A percentile compares a stretch with the other conserved stretches of the same genome.
phyloP scores from a whole-genome alignment of 2,797 vertebrate species.

The Lerista edwardsae region DNA sequence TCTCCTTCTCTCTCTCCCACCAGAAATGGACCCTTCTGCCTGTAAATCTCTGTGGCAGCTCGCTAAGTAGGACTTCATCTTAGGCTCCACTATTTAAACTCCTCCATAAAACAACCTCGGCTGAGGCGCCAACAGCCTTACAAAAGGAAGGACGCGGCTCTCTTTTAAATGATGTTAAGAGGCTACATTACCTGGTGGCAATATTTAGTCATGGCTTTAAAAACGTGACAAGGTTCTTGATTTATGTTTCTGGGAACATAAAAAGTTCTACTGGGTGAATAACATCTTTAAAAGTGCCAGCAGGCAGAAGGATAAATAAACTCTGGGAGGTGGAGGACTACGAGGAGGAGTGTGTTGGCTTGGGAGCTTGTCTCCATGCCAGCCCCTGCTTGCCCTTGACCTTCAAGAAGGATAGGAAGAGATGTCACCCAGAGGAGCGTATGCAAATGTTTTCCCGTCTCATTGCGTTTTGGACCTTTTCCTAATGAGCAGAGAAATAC shows the following conservation, averaged over 20 bases:
- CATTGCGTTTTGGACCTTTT: slow-evolving; percentile 52
- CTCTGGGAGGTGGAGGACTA: not conserved
- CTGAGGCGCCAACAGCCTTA: not conserved
- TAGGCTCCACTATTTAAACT: slow-evolving; percentile 15
- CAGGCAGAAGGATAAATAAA: slow-evolving; percentile 34
- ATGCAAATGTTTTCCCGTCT: slow-evolving; percentile 18
- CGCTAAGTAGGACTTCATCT: slow-evolving; percentile 8
- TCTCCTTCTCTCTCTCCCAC: not conserved
- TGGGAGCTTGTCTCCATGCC: not conserved
- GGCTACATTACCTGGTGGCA: slow-evolving; percentile 22
- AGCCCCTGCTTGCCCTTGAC: slow-evolving; percentile 40
- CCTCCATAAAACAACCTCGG: not conserved
- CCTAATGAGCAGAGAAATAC: slow-evolving; percentile 51
- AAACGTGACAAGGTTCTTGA: slow-evolving; percentile 17
- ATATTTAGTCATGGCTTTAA: slow-evolving; percentile 22
- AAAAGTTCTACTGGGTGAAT: slow-evolving; percentile 31
- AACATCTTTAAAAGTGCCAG: slow-evolving; percentile 25
- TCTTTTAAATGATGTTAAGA: not conserved
- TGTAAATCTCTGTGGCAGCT: slow-evolving; percentile 12
- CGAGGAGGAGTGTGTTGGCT: not conserved
- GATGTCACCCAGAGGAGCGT: slow-evolving; percentile 47
- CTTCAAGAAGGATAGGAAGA: slow-evolving; percentile 47
- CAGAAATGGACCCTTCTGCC: not conserved
- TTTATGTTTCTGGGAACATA: slow-evolving; percentile 23
- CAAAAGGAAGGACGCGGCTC: not conserved